These are phyloP conservation scores for Boulengeromyrus knoepffleri DNA, from an alignment of 2,113 vertebrate species.

Conservation along the genomic window DNA sequence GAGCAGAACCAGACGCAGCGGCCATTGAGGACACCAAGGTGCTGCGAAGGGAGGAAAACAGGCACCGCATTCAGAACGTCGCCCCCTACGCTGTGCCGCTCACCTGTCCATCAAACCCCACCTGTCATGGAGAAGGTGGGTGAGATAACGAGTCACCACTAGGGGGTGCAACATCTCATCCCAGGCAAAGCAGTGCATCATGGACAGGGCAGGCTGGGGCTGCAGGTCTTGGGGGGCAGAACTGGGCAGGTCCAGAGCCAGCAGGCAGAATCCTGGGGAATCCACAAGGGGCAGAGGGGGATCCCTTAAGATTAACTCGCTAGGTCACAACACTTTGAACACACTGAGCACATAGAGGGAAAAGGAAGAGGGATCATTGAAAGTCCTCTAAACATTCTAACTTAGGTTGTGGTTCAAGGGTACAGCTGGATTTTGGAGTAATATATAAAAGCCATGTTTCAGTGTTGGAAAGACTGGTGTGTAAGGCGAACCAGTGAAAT, in stretches of 20 bases:
- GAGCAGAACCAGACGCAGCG: slow-evolving; percentile 61
- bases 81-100: neutral
- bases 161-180: slow-evolving; percentile 87
- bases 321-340: neutral
- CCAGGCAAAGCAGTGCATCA: slow-evolving; percentile 89
- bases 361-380: neutral
- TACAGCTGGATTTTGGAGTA: neutral
- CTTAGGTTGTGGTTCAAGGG: neutral
- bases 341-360: neutral
- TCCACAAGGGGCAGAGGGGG: slow-evolving; percentile 9
- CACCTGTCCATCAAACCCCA: slow-evolving; percentile 30
- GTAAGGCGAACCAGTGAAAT: neutral
- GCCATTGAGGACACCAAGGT: slow-evolving; percentile 64
- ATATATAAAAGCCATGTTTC: neutral
- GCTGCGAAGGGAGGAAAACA: slow-evolving; percentile 43
- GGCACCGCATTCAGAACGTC: neutral
- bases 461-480: neutral
- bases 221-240: slow-evolving; percentile 83
- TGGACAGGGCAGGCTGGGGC: slow-evolving; percentile 73
- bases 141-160: slow-evolving; percentile 83
- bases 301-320: neutral
- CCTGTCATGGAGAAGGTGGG: slow-evolving; percentile 86
- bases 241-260: slow-evolving; percentile 80
- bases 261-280: slow-evolving; percentile 80
- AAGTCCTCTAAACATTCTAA: neutral